Evolutionary conservation across 2,113 vertebrate species (phyloP).

Genomic region (Micromys minutus): DNA sequence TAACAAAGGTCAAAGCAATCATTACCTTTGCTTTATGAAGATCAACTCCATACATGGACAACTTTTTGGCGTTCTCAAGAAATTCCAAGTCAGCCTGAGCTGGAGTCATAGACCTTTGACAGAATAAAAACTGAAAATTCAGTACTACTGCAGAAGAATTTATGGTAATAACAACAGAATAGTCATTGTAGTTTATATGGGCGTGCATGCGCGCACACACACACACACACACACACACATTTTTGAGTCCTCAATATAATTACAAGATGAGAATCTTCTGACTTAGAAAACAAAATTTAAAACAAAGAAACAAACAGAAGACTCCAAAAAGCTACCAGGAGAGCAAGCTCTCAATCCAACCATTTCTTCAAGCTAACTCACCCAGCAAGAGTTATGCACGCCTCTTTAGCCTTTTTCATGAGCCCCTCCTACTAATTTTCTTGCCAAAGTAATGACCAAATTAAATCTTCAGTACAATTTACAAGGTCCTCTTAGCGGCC

Average conservation of each 20-base stretch:
- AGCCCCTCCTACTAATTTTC: conserved; percentile 60
- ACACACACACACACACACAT: neutral
- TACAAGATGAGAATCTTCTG: conserved; percentile 29
- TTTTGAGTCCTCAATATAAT: conserved; percentile 46
- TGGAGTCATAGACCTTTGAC: conserved; percentile 94
- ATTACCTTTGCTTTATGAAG: conserved; percentile 97
- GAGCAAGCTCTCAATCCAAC: neutral
- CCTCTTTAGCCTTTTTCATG: neutral
- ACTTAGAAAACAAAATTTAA: conserved; percentile 32
- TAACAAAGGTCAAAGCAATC: conserved; percentile 28
- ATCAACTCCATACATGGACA: conserved; percentile 99
- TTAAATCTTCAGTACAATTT: conserved; percentile 61
- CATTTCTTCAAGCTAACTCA: conserved; percentile 6
- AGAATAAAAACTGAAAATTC: conserved; percentile 48
- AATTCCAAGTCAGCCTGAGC: conserved; percentile 98
- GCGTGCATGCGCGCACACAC: conserved; percentile 1
- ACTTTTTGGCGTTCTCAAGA: conserved; percentile 98
- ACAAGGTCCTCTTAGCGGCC: conserved; percentile 44
- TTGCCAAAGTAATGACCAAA: conserved; percentile 61
- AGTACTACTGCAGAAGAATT: conserved; percentile 15
- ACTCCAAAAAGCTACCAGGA: conserved; percentile 30
- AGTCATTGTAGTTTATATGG: neutral
- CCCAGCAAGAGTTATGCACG: neutral
- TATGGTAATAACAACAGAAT: conserved; percentile 18
- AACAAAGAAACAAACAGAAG: conserved; percentile 51